phyloP scores from a whole-genome alignment of 2,888 invertebrate genomes.

The Gari tellinella region DNA sequence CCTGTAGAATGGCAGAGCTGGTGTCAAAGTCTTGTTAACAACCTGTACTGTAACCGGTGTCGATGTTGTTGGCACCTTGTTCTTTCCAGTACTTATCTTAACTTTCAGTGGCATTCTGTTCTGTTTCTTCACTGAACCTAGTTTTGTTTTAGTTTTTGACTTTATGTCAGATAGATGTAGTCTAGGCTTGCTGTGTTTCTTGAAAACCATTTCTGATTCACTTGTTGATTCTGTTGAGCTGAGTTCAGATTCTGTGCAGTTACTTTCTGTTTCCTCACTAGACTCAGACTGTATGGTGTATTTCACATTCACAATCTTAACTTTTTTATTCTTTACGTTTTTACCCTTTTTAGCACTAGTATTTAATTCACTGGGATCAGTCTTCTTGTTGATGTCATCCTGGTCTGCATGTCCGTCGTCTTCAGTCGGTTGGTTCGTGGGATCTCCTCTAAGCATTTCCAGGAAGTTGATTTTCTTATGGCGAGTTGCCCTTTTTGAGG shows the following conservation, averaged over 20 bases:
- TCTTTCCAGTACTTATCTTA: conserved; percentile 38
- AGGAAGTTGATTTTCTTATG: conserved; percentile 82
- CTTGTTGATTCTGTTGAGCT: conserved; percentile 33
- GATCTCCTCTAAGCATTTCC: conserved; percentile 78
- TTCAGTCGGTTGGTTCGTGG: conserved; percentile 41
- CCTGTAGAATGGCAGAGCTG: conserved; percentile 4
- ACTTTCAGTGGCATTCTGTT: conserved; percentile 34
- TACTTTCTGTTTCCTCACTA: conserved; percentile 48
- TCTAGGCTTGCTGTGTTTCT: conserved; percentile 21
- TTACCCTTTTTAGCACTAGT: conserved; percentile 13
- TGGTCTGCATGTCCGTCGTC: conserved; percentile 17
- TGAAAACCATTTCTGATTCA: conserved; percentile 26
- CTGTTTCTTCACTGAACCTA: conserved; percentile 8
- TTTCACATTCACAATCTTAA: conserved; percentile 45
- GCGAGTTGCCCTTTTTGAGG: conserved; percentile 56
- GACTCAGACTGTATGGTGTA: conserved; percentile 39
- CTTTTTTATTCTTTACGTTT: conserved; percentile 16
- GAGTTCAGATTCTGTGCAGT: conserved; percentile 25
- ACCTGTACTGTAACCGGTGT: neutral
- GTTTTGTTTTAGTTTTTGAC: conserved; percentile 28
- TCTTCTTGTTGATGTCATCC: conserved; percentile 4
- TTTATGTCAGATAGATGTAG: conserved; percentile 1
- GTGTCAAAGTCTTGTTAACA: conserved; percentile 11
- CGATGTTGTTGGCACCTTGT: conserved; percentile 1
- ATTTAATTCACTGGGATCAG: conserved; percentile 29